Percentiles rank a stretch among this genome's conserved stretches.
Conservation (phyloP, 2,113 vertebrate genomes). For the Podarcis cretensis region DNA sequence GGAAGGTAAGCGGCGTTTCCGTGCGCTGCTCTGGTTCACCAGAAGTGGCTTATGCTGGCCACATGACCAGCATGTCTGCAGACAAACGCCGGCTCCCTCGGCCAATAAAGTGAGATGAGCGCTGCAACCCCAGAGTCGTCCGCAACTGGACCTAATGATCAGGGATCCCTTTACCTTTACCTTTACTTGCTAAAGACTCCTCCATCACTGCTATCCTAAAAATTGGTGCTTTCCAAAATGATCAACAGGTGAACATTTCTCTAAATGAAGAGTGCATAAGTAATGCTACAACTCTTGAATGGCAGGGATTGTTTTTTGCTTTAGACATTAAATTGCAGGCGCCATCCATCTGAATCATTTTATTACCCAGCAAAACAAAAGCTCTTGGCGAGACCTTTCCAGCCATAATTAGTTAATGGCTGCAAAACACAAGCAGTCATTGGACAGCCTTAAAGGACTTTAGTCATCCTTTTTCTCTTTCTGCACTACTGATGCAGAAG, state of each 20-base stretch:
- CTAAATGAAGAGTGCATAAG: neutral
- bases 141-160: too few relatives aligned
- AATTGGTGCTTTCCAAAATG: neutral
- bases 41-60: too few relatives aligned
- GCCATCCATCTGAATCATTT: slow-evolving; percentile 53
- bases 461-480: slow-evolving; percentile 38
- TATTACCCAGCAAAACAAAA: slow-evolving; percentile 53
- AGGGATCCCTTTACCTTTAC: too few relatives aligned
- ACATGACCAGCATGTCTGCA: too few relatives aligned
- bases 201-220: neutral
- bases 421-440: slow-evolving; percentile 55
- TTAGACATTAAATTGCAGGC: slow-evolving; percentile 42
- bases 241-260: neutral
- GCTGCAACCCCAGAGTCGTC: too few relatives aligned
- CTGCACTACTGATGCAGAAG: slow-evolving; percentile 28
- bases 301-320: neutral
- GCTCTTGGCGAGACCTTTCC: slow-evolving; percentile 49
- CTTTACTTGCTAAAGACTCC: neutral
- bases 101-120: too few relatives aligned
- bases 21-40: too few relatives aligned
- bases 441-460: slow-evolving; percentile 57
- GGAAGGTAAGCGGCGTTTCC: too few relatives aligned
- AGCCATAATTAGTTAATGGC: slow-evolving; percentile 59
- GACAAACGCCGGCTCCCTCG: too few relatives aligned
- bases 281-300: neutral